phyloP scores from a whole-genome alignment of 2,888 invertebrate species.

The Heterodera filipjevi region DNA sequence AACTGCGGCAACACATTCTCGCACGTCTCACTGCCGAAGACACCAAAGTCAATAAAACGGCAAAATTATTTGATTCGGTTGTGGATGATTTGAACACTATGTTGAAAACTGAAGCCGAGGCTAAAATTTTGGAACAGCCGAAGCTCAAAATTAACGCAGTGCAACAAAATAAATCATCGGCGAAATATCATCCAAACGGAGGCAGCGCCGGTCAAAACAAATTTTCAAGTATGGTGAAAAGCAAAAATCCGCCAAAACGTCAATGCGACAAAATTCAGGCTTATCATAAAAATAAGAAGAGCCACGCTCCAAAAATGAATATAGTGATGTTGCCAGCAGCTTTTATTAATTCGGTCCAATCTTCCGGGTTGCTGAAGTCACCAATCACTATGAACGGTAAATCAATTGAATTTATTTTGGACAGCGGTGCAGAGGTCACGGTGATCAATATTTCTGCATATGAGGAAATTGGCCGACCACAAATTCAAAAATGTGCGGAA shows the following conservation, averaged over 20 bases:
- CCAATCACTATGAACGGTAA: not conserved
- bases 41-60: not conserved
- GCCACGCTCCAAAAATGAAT: no score
- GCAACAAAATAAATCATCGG: not conserved
- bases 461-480: not conserved
- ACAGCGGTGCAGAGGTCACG: not conserved
- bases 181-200: no score
- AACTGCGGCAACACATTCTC: not conserved
- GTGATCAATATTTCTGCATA: not conserved
- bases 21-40: not conserved
- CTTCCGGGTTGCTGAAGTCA: not conserved
- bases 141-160: not conserved
- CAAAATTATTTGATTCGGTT: not conserved
- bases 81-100: not conserved
- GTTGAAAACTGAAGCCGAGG: not conserved
- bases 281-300: no score
- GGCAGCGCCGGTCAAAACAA: no score
- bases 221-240: no score
- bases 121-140: not conserved
- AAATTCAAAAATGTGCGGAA: not conserved
- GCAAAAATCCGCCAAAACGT: no score
- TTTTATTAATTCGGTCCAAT: not conserved
- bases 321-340: no score
- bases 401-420: not conserved
- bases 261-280: no score